A percentile compares a stretch with the other conserved stretches of the same genome.
These are phyloP conservation scores for Diuraphis noxia DNA, from an alignment of 1,140 invertebrate genomes.

Conservation along the genomic window DNA sequence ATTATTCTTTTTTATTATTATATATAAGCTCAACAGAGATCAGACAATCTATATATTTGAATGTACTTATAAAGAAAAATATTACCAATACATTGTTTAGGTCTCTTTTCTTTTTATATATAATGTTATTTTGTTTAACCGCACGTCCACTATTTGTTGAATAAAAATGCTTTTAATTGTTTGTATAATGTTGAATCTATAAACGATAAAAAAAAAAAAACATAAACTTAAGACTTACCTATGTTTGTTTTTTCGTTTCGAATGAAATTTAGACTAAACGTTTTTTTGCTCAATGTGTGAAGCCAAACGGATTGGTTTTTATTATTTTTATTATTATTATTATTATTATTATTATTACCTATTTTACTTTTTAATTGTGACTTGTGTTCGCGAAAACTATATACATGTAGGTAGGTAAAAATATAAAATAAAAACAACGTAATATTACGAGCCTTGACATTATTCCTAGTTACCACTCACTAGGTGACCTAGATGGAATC, in stretches of 20 bases:
- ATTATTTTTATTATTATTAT: constrained; percentile 46
- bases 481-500: constrained; percentile 51
- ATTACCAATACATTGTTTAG: constrained; percentile 51
- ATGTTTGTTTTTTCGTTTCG: constrained; percentile 47
- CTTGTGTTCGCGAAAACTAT: constrained; percentile 15
- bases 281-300: constrained; percentile 53
- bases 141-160: constrained; percentile 51
- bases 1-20: constrained; percentile 3
- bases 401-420: constrained; percentile 31
- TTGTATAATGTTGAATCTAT: constrained; percentile 51
- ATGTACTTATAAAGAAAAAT: constrained; percentile 36
- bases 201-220: constrained; percentile 33
- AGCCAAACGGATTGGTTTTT: constrained; percentile 49
- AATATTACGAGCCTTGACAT: constrained; percentile 47
- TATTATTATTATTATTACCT: constrained; percentile 28
- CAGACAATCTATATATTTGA: constrained; percentile 47
- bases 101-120: constrained; percentile 37
- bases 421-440: constrained; percentile 23
- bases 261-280: constrained; percentile 50
- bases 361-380: constrained; percentile 44
- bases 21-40: constrained; percentile 48
- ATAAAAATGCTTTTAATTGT: constrained; percentile 50
- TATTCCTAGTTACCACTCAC: constrained; percentile 52
- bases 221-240: constrained; percentile 42
- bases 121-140: constrained; percentile 46